These are phyloP conservation scores for Temnothorax rugatulus DNA, from an alignment of 2,888 invertebrate genomes.

Conservation along the genomic window DNA sequence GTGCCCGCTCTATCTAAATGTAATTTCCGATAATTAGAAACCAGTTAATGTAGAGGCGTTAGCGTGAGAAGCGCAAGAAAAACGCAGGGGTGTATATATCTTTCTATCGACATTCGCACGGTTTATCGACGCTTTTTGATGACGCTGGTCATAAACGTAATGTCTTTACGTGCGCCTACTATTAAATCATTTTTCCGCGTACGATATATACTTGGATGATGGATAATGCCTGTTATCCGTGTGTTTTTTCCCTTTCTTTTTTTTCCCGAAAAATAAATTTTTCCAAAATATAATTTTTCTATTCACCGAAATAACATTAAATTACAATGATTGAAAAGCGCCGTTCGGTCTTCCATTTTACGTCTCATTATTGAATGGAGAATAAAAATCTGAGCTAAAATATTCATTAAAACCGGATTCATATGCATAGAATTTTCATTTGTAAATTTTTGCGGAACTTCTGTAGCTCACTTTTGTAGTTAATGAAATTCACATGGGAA, in stretches of 20 bases:
- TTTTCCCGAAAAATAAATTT: neutral
- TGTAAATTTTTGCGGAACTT: neutral
- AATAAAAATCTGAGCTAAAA: neutral
- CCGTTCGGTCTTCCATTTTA: neutral
- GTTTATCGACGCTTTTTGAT: constrained; percentile 30
- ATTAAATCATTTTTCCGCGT: neutral
- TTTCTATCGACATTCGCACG: constrained; percentile 5
- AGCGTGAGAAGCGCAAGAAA: neutral
- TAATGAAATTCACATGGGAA: constrained; percentile 7
- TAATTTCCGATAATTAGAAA: constrained; percentile 36
- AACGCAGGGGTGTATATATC: neutral
- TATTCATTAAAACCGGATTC: neutral
- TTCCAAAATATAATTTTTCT: neutral
- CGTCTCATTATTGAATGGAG: neutral
- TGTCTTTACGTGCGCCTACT: neutral
- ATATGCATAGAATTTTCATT: neutral
- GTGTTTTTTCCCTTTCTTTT: neutral
- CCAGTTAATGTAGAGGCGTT: neutral
- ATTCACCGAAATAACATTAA: neutral
- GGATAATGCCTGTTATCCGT: neutral
- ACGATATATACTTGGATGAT: neutral
- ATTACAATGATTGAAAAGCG: neutral
- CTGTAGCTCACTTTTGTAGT: neutral
- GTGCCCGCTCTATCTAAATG: neutral
- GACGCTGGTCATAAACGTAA: neutral